Evolutionary conservation across 2,888 invertebrate genomes (phyloP).

Genomic region (Lasioglossum calceatum): DNA sequence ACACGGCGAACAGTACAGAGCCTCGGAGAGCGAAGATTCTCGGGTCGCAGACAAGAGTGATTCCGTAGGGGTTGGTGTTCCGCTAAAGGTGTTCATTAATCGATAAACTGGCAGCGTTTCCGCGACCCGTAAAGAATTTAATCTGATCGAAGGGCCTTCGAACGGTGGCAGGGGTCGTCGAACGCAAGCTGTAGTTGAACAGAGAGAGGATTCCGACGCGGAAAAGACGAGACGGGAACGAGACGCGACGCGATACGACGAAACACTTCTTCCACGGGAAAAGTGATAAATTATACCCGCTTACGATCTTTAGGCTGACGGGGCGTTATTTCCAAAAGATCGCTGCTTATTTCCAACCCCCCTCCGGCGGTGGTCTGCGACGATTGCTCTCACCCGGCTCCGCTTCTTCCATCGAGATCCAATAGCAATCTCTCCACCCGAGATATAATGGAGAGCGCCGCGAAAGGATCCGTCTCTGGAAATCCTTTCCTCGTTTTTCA

Average conservation of each 20-base stretch:
- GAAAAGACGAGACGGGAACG: neutral
- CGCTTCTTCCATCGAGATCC: conserved; percentile 30
- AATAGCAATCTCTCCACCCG: conserved; percentile 28
- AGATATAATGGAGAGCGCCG: conserved; percentile 7
- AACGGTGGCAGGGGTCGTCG: conserved; percentile 43
- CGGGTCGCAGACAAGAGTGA: conserved; percentile 9
- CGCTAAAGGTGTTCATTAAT: conserved; percentile 54
- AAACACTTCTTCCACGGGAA: neutral
- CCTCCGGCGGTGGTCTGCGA: neutral
- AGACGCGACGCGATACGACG: neutral
- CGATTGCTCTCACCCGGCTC: conserved; percentile 18
- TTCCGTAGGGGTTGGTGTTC: conserved; percentile 26
- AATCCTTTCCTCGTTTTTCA: conserved; percentile 16
- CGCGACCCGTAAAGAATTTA: conserved; percentile 52
- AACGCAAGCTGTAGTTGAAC: neutral
- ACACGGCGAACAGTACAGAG: neutral
- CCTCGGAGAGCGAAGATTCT: neutral
- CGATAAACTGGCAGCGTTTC: conserved; percentile 55
- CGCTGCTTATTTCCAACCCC: conserved; percentile 6
- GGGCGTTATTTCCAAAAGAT: conserved; percentile 34
- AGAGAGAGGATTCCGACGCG: neutral
- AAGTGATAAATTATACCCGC: conserved; percentile 44
- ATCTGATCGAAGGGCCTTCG: conserved; percentile 53
- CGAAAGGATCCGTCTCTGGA: conserved; percentile 15
- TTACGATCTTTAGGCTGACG: conserved; percentile 30